A percentile compares a stretch with the other conserved stretches of the same genome.
These are phyloP conservation scores for Atrichornis clamosus DNA, from an alignment of 2,113 vertebrate species.

Conservation along the genomic window DNA sequence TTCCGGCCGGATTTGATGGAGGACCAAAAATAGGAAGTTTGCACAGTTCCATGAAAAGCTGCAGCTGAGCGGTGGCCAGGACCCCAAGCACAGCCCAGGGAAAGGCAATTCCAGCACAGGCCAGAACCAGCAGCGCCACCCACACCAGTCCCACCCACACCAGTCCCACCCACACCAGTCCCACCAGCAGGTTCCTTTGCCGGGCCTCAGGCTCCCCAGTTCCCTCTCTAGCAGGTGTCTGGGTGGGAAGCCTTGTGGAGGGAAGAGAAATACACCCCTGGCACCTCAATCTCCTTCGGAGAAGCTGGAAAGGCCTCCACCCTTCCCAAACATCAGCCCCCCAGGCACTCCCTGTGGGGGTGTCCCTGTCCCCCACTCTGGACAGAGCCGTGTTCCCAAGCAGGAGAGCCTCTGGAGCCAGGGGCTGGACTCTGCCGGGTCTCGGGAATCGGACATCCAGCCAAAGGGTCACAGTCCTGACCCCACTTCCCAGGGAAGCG, in stretches of 20 bases:
- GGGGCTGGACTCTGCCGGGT: background rate
- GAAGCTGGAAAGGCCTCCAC: background rate
- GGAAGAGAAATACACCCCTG: background rate
- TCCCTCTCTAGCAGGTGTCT: background rate
- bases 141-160: background rate
- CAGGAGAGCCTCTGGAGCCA: background rate
- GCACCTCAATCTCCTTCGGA: background rate
- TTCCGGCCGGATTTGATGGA: background rate
- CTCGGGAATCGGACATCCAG: background rate
- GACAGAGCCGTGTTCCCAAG: background rate
- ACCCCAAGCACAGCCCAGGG: background rate
- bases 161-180: background rate
- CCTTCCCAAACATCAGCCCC: background rate
- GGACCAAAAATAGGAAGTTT: background rate
- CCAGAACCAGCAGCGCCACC: background rate
- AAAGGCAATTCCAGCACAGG: background rate
- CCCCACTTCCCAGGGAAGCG: accelerated
- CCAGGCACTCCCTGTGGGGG: background rate
- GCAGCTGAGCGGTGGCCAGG: accelerated
- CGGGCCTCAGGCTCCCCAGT: background rate
- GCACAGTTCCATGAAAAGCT: background rate
- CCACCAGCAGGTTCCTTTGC: background rate
- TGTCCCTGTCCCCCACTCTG: accelerated
- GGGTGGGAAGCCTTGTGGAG: accelerated
- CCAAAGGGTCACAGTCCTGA: background rate